Evolutionary conservation across 2,113 vertebrate species (phyloP).

Genomic region (Paramormyrops kingsleyae): DNA sequence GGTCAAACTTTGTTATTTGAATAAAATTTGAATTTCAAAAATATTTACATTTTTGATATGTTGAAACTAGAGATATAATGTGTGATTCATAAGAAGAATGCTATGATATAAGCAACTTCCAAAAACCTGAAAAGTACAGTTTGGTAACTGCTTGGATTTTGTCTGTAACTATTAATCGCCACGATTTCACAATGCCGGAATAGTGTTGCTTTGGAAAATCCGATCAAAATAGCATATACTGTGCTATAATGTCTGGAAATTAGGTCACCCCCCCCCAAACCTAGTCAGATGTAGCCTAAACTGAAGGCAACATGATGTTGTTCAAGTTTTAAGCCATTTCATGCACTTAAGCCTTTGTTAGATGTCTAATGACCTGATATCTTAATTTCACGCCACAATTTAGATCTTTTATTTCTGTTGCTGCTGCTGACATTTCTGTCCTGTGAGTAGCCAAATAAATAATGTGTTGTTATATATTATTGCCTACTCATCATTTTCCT

Average conservation of each 20-base stretch:
- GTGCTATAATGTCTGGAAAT: not conserved
- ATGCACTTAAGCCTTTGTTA: not conserved
- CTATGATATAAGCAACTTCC: not conserved
- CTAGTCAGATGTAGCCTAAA: not conserved
- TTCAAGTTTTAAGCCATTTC: not conserved
- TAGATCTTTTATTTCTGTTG: not conserved
- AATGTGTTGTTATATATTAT: not conserved
- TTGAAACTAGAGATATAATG: not conserved
- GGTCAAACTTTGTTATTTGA: not conserved
- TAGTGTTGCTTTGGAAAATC: not conserved
- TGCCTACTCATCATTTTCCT: not conserved
- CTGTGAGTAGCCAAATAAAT: not conserved
- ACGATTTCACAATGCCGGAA: not conserved
- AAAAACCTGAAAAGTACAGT: not conserved
- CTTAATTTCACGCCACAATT: not conserved
- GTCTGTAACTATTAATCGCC: not conserved
- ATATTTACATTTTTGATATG: not conserved
- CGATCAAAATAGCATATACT: not conserved
- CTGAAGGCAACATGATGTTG: not conserved
- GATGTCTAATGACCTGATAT: not conserved
- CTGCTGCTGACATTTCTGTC: not conserved
- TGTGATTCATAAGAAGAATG: not conserved
- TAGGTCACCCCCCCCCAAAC: not conserved
- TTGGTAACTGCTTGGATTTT: not conserved
- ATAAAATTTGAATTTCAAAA: not conserved